Percentiles rank a stretch among this genome's conserved stretches.
These are phyloP conservation scores for Caenorhabditis japonica DNA, from an alignment of 2,888 invertebrate genomes.

Conservation along the genomic window DNA sequence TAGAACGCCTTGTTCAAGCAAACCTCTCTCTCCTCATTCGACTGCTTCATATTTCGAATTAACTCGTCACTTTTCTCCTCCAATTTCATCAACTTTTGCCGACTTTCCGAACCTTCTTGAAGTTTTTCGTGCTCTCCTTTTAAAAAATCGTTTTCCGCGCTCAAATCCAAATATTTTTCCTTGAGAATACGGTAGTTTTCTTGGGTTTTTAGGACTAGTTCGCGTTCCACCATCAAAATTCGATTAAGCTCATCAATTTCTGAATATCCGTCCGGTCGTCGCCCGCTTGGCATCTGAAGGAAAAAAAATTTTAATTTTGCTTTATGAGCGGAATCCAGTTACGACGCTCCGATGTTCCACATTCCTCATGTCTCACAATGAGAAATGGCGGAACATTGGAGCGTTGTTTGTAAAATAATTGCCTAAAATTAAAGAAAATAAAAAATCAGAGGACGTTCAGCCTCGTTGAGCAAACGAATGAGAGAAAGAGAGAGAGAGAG, in stretches of 20 bases:
- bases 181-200: conserved; percentile 47
- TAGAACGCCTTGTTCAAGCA: too few species aligned
- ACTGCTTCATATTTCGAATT: conserved; percentile 27
- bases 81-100: conserved; percentile 23
- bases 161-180: conserved; percentile 29
- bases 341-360: too few species aligned
- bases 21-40: conserved; percentile 43
- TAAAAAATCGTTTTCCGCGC: conserved; percentile 16
- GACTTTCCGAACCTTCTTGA: conserved; percentile 12
- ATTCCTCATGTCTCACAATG: too few species aligned
- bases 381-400: too few species aligned
- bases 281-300: conserved; percentile 19
- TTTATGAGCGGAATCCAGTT: too few species aligned
- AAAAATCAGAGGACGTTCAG: too few species aligned
- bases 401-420: too few species aligned
- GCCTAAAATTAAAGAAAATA: too few species aligned
- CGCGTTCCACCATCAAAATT: conserved; percentile 42
- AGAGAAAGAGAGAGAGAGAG: neutral
- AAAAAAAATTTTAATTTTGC: neutral
- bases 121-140: conserved; percentile 4
- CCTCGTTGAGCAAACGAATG: neutral
- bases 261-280: conserved; percentile 9
- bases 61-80: conserved; percentile 36
- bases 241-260: conserved; percentile 48
- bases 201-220: conserved; percentile 45